These are phyloP conservation scores for Sebastes kiyomatsui DNA, from an alignment of 2,797 vertebrate species.

Conservation along the genomic window DNA sequence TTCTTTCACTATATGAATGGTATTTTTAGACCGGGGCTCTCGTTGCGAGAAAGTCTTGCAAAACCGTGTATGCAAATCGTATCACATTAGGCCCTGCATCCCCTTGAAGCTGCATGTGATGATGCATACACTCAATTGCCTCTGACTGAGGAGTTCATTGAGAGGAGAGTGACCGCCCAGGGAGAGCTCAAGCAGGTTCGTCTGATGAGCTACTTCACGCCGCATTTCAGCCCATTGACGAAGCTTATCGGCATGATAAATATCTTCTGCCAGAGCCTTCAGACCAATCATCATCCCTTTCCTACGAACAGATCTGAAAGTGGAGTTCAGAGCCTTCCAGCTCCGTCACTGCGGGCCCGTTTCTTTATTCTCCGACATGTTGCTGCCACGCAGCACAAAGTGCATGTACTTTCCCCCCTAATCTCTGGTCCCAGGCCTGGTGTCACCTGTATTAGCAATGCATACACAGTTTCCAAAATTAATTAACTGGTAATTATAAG, in stretches of 20 bases:
- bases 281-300: slow-evolving; percentile 16
- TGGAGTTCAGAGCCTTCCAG: background rate
- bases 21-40: slow-evolving; percentile 17
- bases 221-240: slow-evolving; percentile 55
- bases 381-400: background rate
- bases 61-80: slow-evolving; percentile 35
- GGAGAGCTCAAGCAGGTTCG: slow-evolving; percentile 56
- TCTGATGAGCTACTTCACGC: slow-evolving; percentile 60
- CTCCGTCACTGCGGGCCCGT: background rate
- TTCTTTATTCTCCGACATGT: slow-evolving; percentile 25
- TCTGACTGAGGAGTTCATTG: slow-evolving; percentile 50
- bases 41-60: background rate
- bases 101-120: slow-evolving; percentile 26
- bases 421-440: background rate
- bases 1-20: background rate
- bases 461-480: background rate
- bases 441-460: background rate
- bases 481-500: background rate
- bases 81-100: slow-evolving; percentile 21
- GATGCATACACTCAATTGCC: slow-evolving; percentile 41
- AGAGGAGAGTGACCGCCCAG: slow-evolving; percentile 49
- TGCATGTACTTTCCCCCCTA: slow-evolving; percentile 19
- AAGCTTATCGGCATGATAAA: slow-evolving; percentile 57
- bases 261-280: slow-evolving; percentile 28
- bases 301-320: slow-evolving; percentile 8